phyloP scores from a whole-genome alignment of 2,113 vertebrate species.

The Seriola dumerili region DNA sequence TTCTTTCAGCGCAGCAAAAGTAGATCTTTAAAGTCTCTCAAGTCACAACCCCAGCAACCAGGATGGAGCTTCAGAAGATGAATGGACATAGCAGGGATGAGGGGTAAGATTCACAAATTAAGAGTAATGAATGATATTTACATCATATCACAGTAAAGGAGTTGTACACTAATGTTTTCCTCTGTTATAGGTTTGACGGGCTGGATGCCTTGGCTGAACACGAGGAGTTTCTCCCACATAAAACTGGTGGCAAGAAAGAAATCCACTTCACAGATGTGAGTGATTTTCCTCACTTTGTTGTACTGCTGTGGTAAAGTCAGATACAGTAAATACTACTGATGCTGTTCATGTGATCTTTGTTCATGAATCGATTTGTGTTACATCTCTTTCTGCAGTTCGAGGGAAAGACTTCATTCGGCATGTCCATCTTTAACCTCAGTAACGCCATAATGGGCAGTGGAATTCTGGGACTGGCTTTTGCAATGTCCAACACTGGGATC shows the following conservation, averaged over 20 bases:
- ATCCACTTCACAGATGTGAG: conserved; percentile 83
- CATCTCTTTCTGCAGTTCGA: conserved; percentile 81
- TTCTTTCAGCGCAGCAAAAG: conserved; percentile 16
- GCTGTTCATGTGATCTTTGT: background rate
- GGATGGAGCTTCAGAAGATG: conserved; percentile 83
- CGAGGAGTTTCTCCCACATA: conserved; percentile 79
- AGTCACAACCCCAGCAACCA: conserved; percentile 1
- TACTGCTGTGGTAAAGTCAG: background rate
- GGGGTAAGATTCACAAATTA: conserved; percentile 63
- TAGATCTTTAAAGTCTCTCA: background rate
- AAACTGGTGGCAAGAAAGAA: conserved; percentile 68
- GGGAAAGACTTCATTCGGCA: conserved; percentile 90
- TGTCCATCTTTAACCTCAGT: conserved; percentile 92
- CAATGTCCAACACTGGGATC: conserved; percentile 90
- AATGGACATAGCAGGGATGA: conserved; percentile 79
- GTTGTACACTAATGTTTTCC: background rate
- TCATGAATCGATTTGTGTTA: background rate
- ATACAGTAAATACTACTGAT: background rate
- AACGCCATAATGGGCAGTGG: conserved; percentile 92
- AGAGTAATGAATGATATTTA: background rate
- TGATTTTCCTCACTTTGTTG: conserved; percentile 8
- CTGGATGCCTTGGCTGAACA: conserved; percentile 73
- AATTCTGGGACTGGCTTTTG: conserved; percentile 89
- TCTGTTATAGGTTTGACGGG: conserved; percentile 76
- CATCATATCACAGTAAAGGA: background rate